Percentiles rank a stretch among this genome's conserved stretches.
Conservation (phyloP, 2,113 vertebrate species). For the Solea senegalensis region DNA sequence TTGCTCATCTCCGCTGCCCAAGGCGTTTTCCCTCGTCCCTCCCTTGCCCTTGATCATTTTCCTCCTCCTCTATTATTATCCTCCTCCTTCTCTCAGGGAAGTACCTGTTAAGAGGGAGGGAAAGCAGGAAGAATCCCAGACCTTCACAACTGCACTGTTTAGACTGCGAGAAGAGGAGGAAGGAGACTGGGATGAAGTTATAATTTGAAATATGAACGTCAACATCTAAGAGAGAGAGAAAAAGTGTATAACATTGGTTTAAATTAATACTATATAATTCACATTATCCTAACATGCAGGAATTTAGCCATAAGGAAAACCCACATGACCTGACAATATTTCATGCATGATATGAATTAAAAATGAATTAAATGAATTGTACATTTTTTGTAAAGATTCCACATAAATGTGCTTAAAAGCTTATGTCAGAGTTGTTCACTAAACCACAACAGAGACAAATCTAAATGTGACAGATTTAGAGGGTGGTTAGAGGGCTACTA, state of each 20-base stretch:
- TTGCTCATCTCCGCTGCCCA: constrained; percentile 36
- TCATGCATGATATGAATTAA: too few species aligned
- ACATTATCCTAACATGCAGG: too few species aligned
- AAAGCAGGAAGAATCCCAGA: constrained; percentile 47
- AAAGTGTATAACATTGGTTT: too few species aligned
- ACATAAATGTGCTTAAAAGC: background rate
- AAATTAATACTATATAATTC: too few species aligned
- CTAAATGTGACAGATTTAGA: constrained; percentile 38
- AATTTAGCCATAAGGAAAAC: too few species aligned
- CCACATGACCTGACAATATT: too few species aligned
- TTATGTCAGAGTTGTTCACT: background rate
- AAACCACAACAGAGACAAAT: constrained; percentile 12
- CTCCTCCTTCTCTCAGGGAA: constrained; percentile 32
- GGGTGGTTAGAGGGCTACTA: constrained; percentile 49
- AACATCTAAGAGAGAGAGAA: background rate
- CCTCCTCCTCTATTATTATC: constrained; percentile 42
- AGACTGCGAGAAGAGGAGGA: constrained; percentile 39
- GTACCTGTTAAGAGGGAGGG: constrained; percentile 37
- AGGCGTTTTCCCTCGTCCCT: constrained; percentile 35
- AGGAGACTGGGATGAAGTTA: constrained; percentile 16
- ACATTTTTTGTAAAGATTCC: too few species aligned
- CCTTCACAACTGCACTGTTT: constrained; percentile 37
- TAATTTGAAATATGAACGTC: background rate
- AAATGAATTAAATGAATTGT: too few species aligned
- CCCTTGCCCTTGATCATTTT: constrained; percentile 16